phyloP scores from a whole-genome alignment of 2,113 vertebrate genomes.

The Thamnaconus septentrionalis region DNA sequence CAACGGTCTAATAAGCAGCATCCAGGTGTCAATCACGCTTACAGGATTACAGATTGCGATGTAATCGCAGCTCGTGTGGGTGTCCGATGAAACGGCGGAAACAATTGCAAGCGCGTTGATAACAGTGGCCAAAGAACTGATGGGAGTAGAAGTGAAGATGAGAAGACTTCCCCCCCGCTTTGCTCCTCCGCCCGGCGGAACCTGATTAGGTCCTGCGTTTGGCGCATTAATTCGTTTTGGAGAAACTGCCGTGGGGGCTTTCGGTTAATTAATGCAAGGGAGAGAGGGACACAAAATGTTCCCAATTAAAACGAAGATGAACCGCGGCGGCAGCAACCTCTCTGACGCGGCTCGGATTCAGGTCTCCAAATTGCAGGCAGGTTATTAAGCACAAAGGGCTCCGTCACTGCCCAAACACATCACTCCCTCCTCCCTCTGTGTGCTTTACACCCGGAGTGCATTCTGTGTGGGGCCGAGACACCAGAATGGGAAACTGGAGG shows the following conservation, averaged over 20 bases:
- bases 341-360: conserved; percentile 22
- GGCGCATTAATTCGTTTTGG: conserved; percentile 55
- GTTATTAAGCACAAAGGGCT: conserved; percentile 44
- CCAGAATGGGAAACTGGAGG: no score
- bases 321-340: conserved; percentile 25
- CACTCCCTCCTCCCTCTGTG: neutral
- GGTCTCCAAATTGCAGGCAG: conserved; percentile 38
- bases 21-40: neutral
- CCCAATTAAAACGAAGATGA: conserved; percentile 75
- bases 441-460: no score
- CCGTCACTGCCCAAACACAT: conserved; percentile 13
- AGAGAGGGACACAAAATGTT: conserved; percentile 68
- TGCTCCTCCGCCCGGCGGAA: conserved; percentile 15
- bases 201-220: neutral
- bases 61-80: neutral
- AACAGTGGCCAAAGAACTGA: neutral
- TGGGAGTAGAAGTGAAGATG: neutral
- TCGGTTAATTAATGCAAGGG: conserved; percentile 64
- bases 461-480: no score
- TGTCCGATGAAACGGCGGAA: neutral
- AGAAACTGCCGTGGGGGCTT: conserved; percentile 40
- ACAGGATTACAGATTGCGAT: no score
- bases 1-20: neutral
- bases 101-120: neutral
- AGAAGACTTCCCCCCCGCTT: no score